Conservation (phyloP, 2,797 vertebrate genomes). For the Antennarius maculatus region DNA sequence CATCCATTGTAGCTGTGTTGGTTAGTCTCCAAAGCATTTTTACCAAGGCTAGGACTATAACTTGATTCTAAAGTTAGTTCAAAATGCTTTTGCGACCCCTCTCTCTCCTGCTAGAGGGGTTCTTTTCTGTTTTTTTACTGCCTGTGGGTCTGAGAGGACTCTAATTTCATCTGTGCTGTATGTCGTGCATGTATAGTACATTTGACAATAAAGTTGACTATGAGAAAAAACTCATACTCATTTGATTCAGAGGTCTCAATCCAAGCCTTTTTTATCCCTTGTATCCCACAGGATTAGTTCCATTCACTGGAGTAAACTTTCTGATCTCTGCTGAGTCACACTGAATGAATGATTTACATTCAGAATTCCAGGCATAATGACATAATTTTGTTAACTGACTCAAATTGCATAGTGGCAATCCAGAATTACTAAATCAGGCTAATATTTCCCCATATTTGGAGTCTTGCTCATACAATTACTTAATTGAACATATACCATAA, state of each 20-base stretch:
- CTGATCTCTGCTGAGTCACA: slow-evolving; percentile 36
- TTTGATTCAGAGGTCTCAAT: slow-evolving; percentile 6
- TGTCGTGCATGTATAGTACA: too few relatives aligned
- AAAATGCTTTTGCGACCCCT: too few relatives aligned
- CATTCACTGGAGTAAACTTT: background rate
- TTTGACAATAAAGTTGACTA: too few relatives aligned
- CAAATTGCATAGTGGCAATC: background rate
- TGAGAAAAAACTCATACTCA: background rate
- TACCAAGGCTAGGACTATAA: background rate
- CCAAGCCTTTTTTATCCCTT: background rate
- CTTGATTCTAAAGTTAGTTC: background rate
- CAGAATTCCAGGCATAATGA: slow-evolving; percentile 3
- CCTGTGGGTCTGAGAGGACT: too few relatives aligned
- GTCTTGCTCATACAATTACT: background rate
- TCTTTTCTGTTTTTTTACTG: too few relatives aligned
- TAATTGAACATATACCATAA: background rate
- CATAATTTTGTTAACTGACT: background rate
- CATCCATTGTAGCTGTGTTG: background rate
- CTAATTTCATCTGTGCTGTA: too few relatives aligned
- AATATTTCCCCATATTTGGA: slow-evolving; percentile 1
- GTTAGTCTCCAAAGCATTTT: slow-evolving; percentile 8
- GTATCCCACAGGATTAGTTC: slow-evolving; percentile 4
- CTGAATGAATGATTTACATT: slow-evolving; percentile 1
- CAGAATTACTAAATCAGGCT: background rate
- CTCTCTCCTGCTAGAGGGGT: too few relatives aligned